These are phyloP conservation scores for Dermolepida albohirtum DNA, from an alignment of 2,888 invertebrate species.

Conservation along the genomic window DNA sequence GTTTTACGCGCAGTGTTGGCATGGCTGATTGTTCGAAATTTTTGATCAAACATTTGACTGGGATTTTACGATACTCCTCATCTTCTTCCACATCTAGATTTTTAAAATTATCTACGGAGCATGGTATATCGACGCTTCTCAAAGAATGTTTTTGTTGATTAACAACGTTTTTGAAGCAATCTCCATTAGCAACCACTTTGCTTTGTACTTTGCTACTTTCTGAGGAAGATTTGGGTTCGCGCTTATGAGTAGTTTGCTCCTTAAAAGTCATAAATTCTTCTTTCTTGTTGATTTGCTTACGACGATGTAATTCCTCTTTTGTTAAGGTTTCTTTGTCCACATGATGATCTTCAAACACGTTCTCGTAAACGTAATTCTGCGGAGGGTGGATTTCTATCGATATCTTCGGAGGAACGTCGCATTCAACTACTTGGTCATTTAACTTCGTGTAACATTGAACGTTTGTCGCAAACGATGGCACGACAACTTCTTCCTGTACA, in stretches of 20 bases:
- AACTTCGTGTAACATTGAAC: slow-evolving; percentile 41
- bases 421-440: slow-evolving; percentile 17
- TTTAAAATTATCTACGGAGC: neutral
- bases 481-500: slow-evolving; percentile 57
- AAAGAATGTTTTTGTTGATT: slow-evolving; percentile 20
- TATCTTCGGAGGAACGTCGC: slow-evolving; percentile 34
- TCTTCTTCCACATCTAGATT: slow-evolving; percentile 47
- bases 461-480: slow-evolving; percentile 44
- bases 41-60: slow-evolving; percentile 68
- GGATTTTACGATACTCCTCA: slow-evolving; percentile 63
- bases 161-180: slow-evolving; percentile 19
- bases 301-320: slow-evolving; percentile 24
- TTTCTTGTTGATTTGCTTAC: slow-evolving; percentile 29
- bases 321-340: slow-evolving; percentile 6
- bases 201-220: neutral
- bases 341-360: slow-evolving; percentile 3
- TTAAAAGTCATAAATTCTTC: slow-evolving; percentile 28
- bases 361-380: slow-evolving; percentile 34
- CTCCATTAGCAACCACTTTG: slow-evolving; percentile 8
- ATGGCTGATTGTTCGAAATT: slow-evolving; percentile 74
- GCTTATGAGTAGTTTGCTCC: slow-evolving; percentile 16
- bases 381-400: slow-evolving; percentile 43
- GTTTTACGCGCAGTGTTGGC: slow-evolving; percentile 69
- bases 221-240: slow-evolving; percentile 8
- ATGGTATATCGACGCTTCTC: slow-evolving; percentile 12